Evolutionary conservation across 2,113 vertebrate genomes (phyloP).

Genomic region (Paraplagusia blochii): DNA sequence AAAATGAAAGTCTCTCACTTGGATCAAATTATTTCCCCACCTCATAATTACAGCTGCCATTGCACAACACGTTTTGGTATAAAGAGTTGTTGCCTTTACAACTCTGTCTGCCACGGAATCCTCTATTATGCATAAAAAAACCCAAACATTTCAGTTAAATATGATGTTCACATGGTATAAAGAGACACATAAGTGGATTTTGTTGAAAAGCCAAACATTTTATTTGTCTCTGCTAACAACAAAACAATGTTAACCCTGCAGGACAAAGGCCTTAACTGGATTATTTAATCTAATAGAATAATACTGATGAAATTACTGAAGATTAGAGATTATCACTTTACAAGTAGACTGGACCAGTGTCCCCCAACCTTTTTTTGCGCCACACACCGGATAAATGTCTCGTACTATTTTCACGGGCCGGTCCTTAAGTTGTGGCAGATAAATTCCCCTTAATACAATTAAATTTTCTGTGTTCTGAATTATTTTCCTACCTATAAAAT

Average conservation of each 20-base stretch:
- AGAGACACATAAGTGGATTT: too few species aligned
- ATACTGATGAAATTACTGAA: constrained; percentile 26
- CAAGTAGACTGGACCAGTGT: too few species aligned
- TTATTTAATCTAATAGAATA: constrained; percentile 35
- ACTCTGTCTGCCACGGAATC: constrained; percentile 3
- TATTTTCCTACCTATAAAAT: too few species aligned
- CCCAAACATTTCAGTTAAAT: constrained; percentile 16
- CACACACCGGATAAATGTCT: too few species aligned
- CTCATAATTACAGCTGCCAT: constrained; percentile 20
- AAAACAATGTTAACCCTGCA: constrained; percentile 35
- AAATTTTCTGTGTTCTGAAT: too few species aligned
- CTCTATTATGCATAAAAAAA: constrained; percentile 39
- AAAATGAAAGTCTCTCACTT: constrained; percentile 14
- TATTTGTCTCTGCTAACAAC: background rate
- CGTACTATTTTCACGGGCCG: too few species aligned
- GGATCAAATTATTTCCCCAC: constrained; percentile 27
- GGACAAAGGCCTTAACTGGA: constrained; percentile 33
- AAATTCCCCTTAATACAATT: too few species aligned
- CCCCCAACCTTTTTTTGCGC: too few species aligned
- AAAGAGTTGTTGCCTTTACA: constrained; percentile 17
- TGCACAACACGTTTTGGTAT: constrained; percentile 23
- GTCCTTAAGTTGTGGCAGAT: too few species aligned
- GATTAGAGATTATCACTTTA: background rate
- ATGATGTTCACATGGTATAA: constrained; percentile 16
- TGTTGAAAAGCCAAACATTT: constrained; percentile 15